Base-by-base conservation (phyloP, 2,113 vertebrate species). In the Cercocebus atys region DNA sequence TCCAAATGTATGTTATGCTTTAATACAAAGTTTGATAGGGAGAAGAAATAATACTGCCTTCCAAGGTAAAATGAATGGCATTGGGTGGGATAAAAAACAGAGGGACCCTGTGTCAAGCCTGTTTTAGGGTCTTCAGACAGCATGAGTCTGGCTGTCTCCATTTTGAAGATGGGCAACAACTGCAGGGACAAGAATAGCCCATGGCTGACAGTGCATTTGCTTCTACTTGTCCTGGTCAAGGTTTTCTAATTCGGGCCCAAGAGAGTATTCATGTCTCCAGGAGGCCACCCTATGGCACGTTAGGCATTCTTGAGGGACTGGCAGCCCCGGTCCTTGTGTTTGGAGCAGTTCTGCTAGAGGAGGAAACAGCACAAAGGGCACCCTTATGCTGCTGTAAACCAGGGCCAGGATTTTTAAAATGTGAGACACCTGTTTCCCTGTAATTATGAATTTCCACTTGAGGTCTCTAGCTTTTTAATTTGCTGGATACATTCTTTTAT, bases 241-340 rank as follows among this genome's bases (percentile, higher is more conserved):
- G 97, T 97, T 98, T 98, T 99, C 98, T 99, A 99, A 99, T 98
- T 99, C 70, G 55, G 98, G 97, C 97, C 16, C 95, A 82, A 93
- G 86, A 86, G 55, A 61, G 90, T 96, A 97, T 98, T 97, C 90
- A 70, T 10, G 61, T 97, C 95, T 97, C 95, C 64, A 70, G 90
- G 96, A 98, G 96, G 97, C 95, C 94, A 83, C 80, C 22, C 79
- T 3, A 2, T 43, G 86, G 97, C 96, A 97, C 30, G 52, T 18
- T 90, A 97, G 90, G 92, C 92, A 16, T 98, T 96, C 97, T 92
- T 93, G 0, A 1, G 79, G 85, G 95, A 97, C 76, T 0, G 0
- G 82, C 72, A 0, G 14, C 40, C 87, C 61, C 12, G 0, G 8
- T 27, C 57, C 6, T 68, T 0, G 2, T 3, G 2, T 93, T 3